These are phyloP conservation scores for Spialia ferax DNA, from an alignment of 2,888 invertebrate species.

Conservation along the genomic window DNA sequence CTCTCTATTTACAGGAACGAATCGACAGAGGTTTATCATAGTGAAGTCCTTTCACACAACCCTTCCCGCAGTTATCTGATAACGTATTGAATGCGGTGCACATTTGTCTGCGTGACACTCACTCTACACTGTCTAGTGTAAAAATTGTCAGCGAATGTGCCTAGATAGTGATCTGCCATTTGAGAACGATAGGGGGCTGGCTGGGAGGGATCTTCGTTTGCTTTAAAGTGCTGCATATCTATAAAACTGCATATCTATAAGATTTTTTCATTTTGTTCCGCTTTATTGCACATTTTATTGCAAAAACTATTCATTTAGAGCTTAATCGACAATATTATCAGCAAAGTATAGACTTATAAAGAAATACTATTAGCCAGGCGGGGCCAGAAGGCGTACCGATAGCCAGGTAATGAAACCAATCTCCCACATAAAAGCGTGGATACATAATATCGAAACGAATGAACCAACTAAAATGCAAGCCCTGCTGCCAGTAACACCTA, in stretches of 20 bases:
- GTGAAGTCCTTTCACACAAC: constrained; percentile 75
- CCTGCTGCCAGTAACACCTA: constrained; percentile 67
- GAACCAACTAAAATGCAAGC: constrained; percentile 61
- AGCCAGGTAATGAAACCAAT: constrained; percentile 35
- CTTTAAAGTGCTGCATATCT: constrained; percentile 1
- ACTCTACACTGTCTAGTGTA: constrained; percentile 77
- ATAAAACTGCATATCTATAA: constrained; percentile 5
- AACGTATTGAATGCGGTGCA: constrained; percentile 76
- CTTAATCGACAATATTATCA: constrained; percentile 19
- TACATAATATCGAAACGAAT: constrained; percentile 52
- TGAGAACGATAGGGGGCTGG: constrained; percentile 54
- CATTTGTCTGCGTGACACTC: constrained; percentile 81
- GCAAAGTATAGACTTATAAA: constrained; percentile 18
- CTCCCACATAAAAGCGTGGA: constrained; percentile 45
- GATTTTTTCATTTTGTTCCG: constrained; percentile 6
- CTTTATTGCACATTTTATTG: constrained; percentile 16
- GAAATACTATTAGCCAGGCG: constrained; percentile 31
- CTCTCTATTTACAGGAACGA: constrained; percentile 76
- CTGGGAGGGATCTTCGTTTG: constrained; percentile 37
- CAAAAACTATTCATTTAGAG: constrained; percentile 6
- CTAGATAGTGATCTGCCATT: constrained; percentile 83
- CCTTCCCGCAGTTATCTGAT: constrained; percentile 81
- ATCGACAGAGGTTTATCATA: constrained; percentile 80
- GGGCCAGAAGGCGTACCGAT: constrained; percentile 31
- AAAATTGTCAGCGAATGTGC: constrained; percentile 82